Evolutionary conservation across 1,140 invertebrate genomes (phyloP), one percentile per base, ranked within the genome.

Genomic region (Oscheius sp.): DNA sequence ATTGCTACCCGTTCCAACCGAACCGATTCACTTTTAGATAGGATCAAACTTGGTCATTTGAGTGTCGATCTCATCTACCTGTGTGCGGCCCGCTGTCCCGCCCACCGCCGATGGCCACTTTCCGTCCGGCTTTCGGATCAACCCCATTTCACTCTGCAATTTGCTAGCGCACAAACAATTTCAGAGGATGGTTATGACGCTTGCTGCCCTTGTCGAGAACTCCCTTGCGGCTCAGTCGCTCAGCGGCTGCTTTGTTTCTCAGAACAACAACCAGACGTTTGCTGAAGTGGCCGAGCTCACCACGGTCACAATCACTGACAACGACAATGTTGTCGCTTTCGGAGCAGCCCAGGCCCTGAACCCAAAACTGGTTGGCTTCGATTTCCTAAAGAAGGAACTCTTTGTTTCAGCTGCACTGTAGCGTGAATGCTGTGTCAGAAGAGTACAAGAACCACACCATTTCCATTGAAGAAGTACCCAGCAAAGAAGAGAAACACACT

Each of bases 1-100:
- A n/a, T n/a, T n/a, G n/a, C n/a, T n/a, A n/a, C n/a, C n/a, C n/a
- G 67, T 68, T 46, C 52, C 52, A 68, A 18, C 52, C 52, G 67
- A 68, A 36, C 61, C n/a, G n/a, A n/a, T n/a, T n/a, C n/a, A n/a
- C 67, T 59, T 42, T 38, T n/a, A 28, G 49, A 55, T 55, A 55
- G 23, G 7, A 55, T 55, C 49, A 55, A 55, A 55, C 49, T 55
- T 55, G 49, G 49, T 26, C 49, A 55, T 15, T 13, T 7, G 49
- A 7, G 23, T 42, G 7, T 7, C 23, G 49, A 55, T 55, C 23
- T 26, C 49, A 55, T 55, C 49, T 55, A 55, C n/a, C n/a, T n/a
- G n/a, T n/a, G n/a, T 55, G 49, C 49, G 49, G 7, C 10, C 38
- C 7, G 23, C n/a, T n/a, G 28, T 55, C 49, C 26, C 29, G 31